Conservation (phyloP, 1,140 invertebrate genomes). For the Pectinophora gossypiella region DNA sequence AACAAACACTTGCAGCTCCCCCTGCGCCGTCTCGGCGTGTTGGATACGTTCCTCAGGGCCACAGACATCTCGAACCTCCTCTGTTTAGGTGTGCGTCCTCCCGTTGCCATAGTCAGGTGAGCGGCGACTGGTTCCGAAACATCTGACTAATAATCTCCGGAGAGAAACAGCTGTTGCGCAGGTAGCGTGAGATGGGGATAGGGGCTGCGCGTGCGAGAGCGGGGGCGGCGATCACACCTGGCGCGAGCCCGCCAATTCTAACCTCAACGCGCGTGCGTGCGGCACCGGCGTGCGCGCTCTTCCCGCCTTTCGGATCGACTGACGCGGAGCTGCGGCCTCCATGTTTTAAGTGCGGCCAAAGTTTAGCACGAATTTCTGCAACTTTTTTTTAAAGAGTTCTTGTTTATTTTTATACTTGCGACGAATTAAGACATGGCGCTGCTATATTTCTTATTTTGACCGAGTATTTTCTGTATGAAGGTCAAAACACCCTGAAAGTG, state of each 20-base stretch:
- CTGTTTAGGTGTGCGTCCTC: constrained; percentile 65
- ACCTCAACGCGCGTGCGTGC: constrained; percentile 46
- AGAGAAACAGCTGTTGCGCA: constrained; percentile 69
- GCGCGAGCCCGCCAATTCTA: constrained; percentile 58
- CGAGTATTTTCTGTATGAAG: too few species aligned
- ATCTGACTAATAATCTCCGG: constrained; percentile 70
- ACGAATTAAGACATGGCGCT: too few species aligned
- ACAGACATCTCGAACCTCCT: constrained; percentile 55
- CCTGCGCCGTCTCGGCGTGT: constrained; percentile 49
- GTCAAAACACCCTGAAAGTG: too few species aligned
- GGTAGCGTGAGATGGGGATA: constrained; percentile 46
- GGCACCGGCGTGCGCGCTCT: constrained; percentile 50
- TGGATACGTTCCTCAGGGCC: constrained; percentile 41
- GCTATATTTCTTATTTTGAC: too few species aligned
- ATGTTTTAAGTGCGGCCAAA: too few species aligned
- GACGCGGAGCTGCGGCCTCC: too few species aligned
- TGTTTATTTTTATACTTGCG: too few species aligned
- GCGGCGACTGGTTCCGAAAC: constrained; percentile 62
- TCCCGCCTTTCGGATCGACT: constrained; percentile 52
- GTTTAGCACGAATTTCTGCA: too few species aligned
- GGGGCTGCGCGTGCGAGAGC: constrained; percentile 35
- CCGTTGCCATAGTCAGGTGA: constrained; percentile 69
- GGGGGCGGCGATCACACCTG: constrained; percentile 56
- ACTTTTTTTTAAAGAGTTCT: too few species aligned
- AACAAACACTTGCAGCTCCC: constrained; percentile 68